Evolutionary conservation across 2,888 invertebrate genomes (phyloP).

Genomic region (Phyllotreta striolata): DNA sequence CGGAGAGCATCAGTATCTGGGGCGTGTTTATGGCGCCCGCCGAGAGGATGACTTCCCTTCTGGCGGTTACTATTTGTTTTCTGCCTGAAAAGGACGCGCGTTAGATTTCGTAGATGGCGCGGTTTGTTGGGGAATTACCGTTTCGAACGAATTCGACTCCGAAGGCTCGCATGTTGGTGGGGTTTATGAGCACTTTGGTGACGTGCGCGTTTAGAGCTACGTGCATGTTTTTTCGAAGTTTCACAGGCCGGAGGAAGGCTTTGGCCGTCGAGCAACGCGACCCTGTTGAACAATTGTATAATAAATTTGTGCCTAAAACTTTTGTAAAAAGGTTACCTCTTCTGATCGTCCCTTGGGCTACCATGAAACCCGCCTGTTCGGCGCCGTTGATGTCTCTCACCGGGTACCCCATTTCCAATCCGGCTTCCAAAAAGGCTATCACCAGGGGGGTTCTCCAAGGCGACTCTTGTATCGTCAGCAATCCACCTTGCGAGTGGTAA

Average conservation of each 20-base stretch:
- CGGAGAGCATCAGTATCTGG: constrained; percentile 90
- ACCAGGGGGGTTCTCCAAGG: constrained; percentile 86
- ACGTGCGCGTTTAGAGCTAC: constrained; percentile 82
- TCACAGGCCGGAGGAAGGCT: constrained; percentile 82
- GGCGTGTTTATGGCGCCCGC: constrained; percentile 93
- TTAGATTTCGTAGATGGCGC: not conserved
- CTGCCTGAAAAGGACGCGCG: constrained; percentile 58
- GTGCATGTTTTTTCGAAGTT: constrained; percentile 80
- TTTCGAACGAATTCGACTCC: constrained; percentile 83
- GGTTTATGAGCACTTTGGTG: constrained; percentile 78
- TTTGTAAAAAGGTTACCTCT: constrained; percentile 63
- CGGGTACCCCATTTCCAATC: constrained; percentile 82
- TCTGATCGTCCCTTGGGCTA: constrained; percentile 85
- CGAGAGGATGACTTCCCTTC: constrained; percentile 85
- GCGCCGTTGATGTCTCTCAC: constrained; percentile 78
- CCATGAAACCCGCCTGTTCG: constrained; percentile 81
- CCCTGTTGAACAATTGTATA: constrained; percentile 58
- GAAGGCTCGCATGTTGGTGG: constrained; percentile 75
- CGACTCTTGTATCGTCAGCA: constrained; percentile 78
- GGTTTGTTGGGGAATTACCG: constrained; percentile 53
- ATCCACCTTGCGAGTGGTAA: constrained; percentile 78
- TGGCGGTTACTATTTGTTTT: constrained; percentile 74
- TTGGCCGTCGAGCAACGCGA: constrained; percentile 88
- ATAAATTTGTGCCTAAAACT: too few relatives aligned
- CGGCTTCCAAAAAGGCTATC: constrained; percentile 83